Evolutionary conservation across 2,888 invertebrate genomes (phyloP).

Genomic region (Rotaria socialis): DNA sequence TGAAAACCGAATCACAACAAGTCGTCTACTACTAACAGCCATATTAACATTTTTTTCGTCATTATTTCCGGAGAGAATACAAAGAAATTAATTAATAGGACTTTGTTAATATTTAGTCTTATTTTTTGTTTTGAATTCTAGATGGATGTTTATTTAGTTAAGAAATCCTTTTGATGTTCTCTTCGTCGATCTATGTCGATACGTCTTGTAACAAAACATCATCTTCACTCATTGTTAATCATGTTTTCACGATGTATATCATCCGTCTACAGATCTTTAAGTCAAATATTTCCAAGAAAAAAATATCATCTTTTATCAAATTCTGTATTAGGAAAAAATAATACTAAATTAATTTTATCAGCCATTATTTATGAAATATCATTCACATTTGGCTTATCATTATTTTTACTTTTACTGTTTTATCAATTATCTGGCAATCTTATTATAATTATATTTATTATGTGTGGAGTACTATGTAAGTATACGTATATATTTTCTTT

Average conservation of each 20-base stretch:
- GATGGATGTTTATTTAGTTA: background rate
- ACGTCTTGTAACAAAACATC: background rate
- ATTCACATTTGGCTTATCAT: background rate
- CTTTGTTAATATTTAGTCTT: background rate
- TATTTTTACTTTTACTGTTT: background rate
- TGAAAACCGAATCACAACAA: background rate
- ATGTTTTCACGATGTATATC: background rate
- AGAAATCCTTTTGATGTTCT: background rate
- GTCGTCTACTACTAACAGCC: background rate
- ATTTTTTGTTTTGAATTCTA: background rate
- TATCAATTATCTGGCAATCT: slow-evolving; percentile 6
- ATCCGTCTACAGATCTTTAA: background rate
- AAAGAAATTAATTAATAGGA: background rate
- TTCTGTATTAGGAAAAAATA: background rate
- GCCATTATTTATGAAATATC: background rate
- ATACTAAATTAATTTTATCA: background rate
- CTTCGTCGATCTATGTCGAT: background rate
- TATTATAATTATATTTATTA: background rate
- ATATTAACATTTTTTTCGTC: background rate
- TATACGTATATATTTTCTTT: background rate
- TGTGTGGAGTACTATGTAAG: background rate
- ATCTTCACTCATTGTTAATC: background rate
- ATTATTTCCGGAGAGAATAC: background rate
- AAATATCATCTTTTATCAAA: background rate
- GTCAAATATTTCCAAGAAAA: background rate